These are phyloP conservation scores for Heliornis fulica DNA, from an alignment of 2,113 vertebrate species.

Conservation along the genomic window DNA sequence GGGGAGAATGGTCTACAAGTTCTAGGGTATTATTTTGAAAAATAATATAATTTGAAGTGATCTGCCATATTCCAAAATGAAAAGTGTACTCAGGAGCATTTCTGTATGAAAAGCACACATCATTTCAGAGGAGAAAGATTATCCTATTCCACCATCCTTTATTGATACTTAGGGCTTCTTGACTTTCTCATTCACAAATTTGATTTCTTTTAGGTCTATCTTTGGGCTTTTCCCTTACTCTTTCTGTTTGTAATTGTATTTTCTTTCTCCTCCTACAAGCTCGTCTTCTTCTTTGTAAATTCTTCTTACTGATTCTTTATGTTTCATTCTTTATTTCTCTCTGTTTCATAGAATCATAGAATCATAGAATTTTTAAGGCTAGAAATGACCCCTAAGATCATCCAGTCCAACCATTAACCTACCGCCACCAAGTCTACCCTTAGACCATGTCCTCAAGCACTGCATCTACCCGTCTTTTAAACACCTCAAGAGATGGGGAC, in stretches of 20 bases:
- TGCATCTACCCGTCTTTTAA: no score
- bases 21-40: not conserved
- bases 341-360: no score
- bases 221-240: not conserved
- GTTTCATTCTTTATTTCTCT: not conserved
- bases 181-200: not conserved
- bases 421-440: no score
- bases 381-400: no score
- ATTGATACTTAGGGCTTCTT: not conserved
- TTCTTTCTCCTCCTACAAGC: not conserved
- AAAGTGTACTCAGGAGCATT: not conserved
- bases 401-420: no score
- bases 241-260: not conserved
- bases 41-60: not conserved
- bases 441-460: no score
- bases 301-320: not conserved
- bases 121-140: not conserved
- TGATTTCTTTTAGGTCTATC: not conserved
- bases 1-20: not conserved
- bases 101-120: not conserved
- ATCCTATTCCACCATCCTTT: not conserved
- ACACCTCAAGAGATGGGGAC: no score
- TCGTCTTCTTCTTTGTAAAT: not conserved
- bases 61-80: not conserved
- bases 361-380: no score